Percentiles rank a stretch among this genome's conserved stretches.
Evolutionary conservation across 2,113 vertebrate species (phyloP).

Genomic region (Calyptomena viridis): DNA sequence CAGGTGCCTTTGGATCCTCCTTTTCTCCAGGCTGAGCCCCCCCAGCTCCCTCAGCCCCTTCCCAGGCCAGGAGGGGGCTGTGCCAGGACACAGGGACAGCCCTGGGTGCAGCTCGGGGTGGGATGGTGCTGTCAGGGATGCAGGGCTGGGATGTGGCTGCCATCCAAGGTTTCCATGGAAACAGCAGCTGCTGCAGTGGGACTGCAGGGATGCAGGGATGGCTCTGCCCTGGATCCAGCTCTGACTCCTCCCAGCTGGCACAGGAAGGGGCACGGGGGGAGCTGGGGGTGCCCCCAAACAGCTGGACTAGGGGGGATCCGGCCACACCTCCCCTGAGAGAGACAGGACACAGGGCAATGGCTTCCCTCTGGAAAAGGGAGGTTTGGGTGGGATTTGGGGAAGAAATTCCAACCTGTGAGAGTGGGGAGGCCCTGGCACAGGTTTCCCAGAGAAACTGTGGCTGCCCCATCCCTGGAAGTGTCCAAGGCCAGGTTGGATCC

Average conservation of each 20-base stretch:
- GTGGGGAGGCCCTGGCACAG: neutral
- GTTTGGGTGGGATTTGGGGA: neutral
- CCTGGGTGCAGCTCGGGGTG: neutral
- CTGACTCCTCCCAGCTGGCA: neutral
- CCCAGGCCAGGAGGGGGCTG: neutral
- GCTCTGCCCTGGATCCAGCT: neutral
- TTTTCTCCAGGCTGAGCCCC: neutral
- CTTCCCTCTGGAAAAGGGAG: neutral
- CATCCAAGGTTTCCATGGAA: neutral
- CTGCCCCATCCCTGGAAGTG: neutral
- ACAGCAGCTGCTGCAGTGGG: neutral
- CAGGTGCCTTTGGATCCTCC: neutral
- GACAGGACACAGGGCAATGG: neutral
- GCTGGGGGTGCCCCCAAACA: neutral
- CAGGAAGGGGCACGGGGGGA: neutral
- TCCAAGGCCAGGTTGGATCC: neutral
- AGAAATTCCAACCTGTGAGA: neutral
- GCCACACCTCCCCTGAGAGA: neutral
- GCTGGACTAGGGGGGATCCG: neutral
- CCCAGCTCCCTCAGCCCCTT: neutral
- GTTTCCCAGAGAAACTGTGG: neutral
- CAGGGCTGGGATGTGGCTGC: neutral
- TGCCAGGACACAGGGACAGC: fast-evolving
- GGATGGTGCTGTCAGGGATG: neutral
- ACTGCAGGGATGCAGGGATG: neutral